Conservation (phyloP, 2,113 vertebrate species). For the Haliaeetus leucogaster region DNA sequence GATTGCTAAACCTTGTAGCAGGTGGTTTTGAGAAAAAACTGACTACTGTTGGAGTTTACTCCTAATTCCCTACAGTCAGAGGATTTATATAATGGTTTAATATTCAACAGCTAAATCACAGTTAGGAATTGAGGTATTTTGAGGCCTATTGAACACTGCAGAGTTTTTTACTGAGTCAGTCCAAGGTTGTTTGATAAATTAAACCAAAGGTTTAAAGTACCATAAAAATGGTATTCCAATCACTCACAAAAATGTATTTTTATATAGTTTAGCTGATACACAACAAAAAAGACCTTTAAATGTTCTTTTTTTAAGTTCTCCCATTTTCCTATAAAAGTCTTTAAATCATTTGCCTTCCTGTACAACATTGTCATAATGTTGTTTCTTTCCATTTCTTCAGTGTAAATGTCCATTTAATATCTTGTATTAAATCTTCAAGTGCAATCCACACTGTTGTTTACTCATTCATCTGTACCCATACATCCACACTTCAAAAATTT, state of each 20-base stretch:
- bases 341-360: not conserved
- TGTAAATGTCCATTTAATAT: not conserved
- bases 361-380: not conserved
- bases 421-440: not conserved
- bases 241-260: not conserved
- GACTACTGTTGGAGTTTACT: not conserved
- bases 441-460: not conserved
- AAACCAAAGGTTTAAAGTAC: not conserved
- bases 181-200: not conserved
- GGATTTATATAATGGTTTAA: conserved; percentile 11
- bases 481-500: not conserved
- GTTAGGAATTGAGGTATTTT: not conserved
- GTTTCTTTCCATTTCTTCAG: not conserved
- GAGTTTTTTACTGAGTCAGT: not conserved
- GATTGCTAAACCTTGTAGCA: not conserved
- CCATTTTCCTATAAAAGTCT: not conserved
- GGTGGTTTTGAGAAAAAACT: not conserved
- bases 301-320: not conserved
- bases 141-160: not conserved
- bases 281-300: not conserved
- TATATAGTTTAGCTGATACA: not conserved
- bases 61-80: not conserved
- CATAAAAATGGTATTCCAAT: not conserved
- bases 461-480: not conserved
- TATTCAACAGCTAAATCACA: conserved; percentile 7